phyloP scores from a whole-genome alignment of 92 coral and sea anemone genomes.

The Ricordea florida region DNA sequence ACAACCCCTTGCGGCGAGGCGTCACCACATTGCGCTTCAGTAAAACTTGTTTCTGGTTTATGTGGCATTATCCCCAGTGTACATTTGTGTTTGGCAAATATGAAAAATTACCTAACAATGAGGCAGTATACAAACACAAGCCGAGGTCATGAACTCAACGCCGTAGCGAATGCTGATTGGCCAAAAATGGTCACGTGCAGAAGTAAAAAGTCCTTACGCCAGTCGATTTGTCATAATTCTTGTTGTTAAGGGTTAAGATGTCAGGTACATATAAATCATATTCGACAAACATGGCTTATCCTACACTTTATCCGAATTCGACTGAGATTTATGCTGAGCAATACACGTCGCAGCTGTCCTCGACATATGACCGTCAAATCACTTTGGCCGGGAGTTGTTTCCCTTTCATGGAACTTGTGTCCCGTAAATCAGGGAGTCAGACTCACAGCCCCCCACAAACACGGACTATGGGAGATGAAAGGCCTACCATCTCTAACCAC shows the following conservation, averaged over 20 bases:
- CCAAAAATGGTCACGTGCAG: constrained; percentile 78
- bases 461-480: constrained; percentile 4
- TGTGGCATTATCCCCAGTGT: too few relatives aligned
- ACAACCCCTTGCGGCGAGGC: too few relatives aligned
- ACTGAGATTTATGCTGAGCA: constrained; percentile 71
- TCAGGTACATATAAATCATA: constrained; percentile 97
- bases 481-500: not conserved
- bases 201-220: constrained; percentile 46
- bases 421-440: constrained; percentile 13
- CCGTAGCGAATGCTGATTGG: constrained; percentile 72
- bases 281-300: constrained; percentile 96
- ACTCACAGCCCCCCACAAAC: constrained; percentile 18
- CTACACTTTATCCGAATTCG: constrained; percentile 84
- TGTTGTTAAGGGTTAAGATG: constrained; percentile 90
- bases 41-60: too few relatives aligned
- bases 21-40: too few relatives aligned
- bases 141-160: constrained; percentile 63
- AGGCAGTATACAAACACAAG: constrained; percentile 25
- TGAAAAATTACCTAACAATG: constrained; percentile 16
- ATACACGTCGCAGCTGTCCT: constrained; percentile 74
- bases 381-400: constrained; percentile 63
- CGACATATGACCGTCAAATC: constrained; percentile 78
- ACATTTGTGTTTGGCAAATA: not conserved
- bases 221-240: constrained; percentile 87
- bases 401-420: constrained; percentile 33